Evolutionary conservation across 1,140 invertebrate species (phyloP), one percentile per base, ranked within the genome.

Genomic region (Thereuonema tuberculata): DNA sequence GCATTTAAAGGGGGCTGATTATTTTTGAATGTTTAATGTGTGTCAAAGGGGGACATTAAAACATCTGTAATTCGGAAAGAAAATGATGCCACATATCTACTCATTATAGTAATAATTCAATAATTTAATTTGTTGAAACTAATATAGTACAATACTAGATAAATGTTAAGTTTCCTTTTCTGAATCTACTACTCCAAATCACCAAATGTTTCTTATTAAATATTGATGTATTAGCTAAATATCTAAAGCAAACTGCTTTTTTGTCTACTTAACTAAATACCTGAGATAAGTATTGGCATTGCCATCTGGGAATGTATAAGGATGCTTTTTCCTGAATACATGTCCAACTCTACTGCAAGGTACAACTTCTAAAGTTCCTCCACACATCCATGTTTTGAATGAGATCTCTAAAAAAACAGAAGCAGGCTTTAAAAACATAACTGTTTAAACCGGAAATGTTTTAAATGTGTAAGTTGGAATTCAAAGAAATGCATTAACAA

Each of bases 381-480:
- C 93, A 69, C 93, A 98, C 74, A 95, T 93, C 93, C 91, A 94
- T n/a, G 92, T 87, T 64, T 89, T 79, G 70, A 84, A 84, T 46
- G 82, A 85, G 62, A 85, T 81, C 75, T 82, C 80, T 82, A 70
- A 52, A 70, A 70, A 65, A 61, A 59, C 56, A 49, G 20, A 43
- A 25, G 17, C 55, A 21, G 12, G 2, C 17, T 21, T 24, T 20
- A 20, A n/a, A 14, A 24, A 49, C 48, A 20, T 9, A 12, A 50
- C 23, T 50, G 17, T 24, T 50, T 20, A 43, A 43, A 9, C n/a
- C 9, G 37, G 37, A 43, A 9, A 9, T 43, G 9, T n/a, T 43
- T 43, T 43, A 43, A 43, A 43, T 9, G 9, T 43, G n/a, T n/a
- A n/a, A n/a, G n/a, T n/a, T n/a, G n/a, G n/a, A n/a, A n/a, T n/a